These are phyloP conservation scores for Hepsetus odoe DNA, from an alignment of 2,113 vertebrate genomes.

Conservation along the genomic window DNA sequence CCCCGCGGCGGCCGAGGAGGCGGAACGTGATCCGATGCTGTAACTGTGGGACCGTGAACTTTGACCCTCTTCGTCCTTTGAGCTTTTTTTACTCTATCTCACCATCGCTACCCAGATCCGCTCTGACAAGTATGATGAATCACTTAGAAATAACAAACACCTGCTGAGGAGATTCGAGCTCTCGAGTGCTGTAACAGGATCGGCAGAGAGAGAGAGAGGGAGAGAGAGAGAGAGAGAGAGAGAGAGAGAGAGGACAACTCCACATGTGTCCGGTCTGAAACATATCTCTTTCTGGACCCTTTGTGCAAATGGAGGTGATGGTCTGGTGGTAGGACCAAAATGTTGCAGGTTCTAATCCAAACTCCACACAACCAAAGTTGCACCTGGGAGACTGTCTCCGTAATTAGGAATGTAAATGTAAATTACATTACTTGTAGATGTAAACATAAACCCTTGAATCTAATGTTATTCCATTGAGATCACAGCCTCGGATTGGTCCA, in stretches of 20 bases:
- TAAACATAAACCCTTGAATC: no score
- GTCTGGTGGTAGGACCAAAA: no score
- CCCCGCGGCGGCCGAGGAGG: neutral
- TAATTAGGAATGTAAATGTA: no score
- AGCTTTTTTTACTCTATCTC: slow-evolving; percentile 1
- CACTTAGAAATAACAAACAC: slow-evolving; percentile 43
- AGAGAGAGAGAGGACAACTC: no score
- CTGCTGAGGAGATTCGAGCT: slow-evolving; percentile 33
- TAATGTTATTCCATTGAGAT: no score
- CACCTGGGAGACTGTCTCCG: no score
- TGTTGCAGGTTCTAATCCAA: no score
- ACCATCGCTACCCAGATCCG: neutral
- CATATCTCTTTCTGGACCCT: neutral
- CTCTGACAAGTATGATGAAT: slow-evolving; percentile 47
- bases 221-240: neutral
- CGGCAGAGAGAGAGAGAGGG: slow-evolving; percentile 6
- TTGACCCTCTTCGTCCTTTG: neutral
- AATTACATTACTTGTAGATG: no score
- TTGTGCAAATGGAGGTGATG: no score
- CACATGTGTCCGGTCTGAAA: no score
- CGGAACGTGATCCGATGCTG: neutral
- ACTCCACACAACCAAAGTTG: no score
- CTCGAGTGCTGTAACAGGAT: slow-evolving; percentile 41
- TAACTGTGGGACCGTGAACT: neutral
- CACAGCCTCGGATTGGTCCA: no score